Percentiles rank a stretch among this genome's conserved stretches.
phyloP scores from a whole-genome alignment of 2,113 vertebrate species.

The Labeo catla region DNA sequence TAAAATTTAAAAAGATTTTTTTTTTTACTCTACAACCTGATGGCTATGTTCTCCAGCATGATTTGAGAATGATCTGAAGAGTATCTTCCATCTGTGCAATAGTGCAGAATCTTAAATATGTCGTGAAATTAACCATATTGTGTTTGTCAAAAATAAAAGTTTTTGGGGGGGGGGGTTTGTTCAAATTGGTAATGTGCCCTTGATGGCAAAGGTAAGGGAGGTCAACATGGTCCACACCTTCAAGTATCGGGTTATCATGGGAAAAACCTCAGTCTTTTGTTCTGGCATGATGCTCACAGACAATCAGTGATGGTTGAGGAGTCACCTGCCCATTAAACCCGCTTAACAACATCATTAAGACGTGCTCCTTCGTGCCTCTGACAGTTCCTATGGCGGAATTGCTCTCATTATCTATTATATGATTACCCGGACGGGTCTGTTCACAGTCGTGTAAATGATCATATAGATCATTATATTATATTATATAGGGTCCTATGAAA shows the following conservation, averaged over 20 bases:
- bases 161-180: no score
- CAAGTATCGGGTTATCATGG: conserved; percentile 55
- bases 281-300: conserved; percentile 37
- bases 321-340: conserved; percentile 43
- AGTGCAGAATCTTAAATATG: background rate
- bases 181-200: conserved; percentile 7
- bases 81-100: background rate
- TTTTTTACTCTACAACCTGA: background rate
- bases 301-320: conserved; percentile 47
- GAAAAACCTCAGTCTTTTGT: conserved; percentile 57
- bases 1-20: no score
- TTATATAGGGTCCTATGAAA: background rate
- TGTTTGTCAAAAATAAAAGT: conserved; percentile 3
- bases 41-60: background rate
- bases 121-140: background rate
- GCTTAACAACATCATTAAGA: conserved; percentile 43
- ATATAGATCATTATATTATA: background rate
- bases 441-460: background rate
- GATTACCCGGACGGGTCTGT: background rate
- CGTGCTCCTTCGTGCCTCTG: conserved; percentile 4
- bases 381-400: conserved; percentile 17
- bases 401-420: conserved; percentile 31
- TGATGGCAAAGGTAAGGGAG: conserved; percentile 35
- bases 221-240: conserved; percentile 42
- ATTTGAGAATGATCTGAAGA: background rate